Conservation (phyloP, 1,140 invertebrate species). For the Nixonia krombeini region DNA sequence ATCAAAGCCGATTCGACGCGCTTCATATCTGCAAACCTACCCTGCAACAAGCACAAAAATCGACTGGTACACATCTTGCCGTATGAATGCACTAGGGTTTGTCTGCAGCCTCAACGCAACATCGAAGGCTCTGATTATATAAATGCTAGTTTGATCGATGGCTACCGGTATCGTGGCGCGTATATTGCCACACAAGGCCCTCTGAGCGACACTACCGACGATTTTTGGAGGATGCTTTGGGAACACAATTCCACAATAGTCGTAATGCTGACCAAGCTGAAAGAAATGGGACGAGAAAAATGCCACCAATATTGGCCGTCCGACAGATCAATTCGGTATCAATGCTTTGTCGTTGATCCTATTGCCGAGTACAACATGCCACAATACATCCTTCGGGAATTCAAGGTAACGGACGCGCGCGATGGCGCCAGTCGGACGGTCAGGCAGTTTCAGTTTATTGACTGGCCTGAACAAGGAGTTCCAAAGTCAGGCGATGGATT, state of each 20-base stretch:
- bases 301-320: slow-evolving; percentile 99
- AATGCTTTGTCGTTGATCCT: slow-evolving; percentile 98
- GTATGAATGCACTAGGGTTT: slow-evolving; percentile 95
- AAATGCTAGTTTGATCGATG: slow-evolving; percentile 98
- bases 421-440: slow-evolving; percentile 97
- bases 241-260: slow-evolving; percentile 99
- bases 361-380: slow-evolving; percentile 99
- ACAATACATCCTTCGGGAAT: slow-evolving; percentile 97
- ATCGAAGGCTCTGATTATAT: slow-evolving; percentile 99
- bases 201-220: slow-evolving; percentile 94
- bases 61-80: slow-evolving; percentile 97
- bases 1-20: slow-evolving; percentile 94
- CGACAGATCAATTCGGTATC: slow-evolving; percentile 94
- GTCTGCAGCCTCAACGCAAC: slow-evolving; percentile 90
- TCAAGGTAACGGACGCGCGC: slow-evolving; percentile 95
- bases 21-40: slow-evolving; percentile 95
- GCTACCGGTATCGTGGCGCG: slow-evolving; percentile 90
- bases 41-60: slow-evolving; percentile 99
- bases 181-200: slow-evolving; percentile 99
- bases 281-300: slow-evolving; percentile 98
- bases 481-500: slow-evolving; percentile 98
- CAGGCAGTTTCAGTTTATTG: slow-evolving; percentile 98
- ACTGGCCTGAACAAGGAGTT: slow-evolving; percentile 99
- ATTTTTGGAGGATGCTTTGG: slow-evolving; percentile 99
- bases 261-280: slow-evolving; percentile 98